A percentile compares a stretch with the other conserved stretches of the same genome.
These are phyloP conservation scores for Podarcis raffonei DNA, from an alignment of 2,113 vertebrate genomes.

Conservation along the genomic window DNA sequence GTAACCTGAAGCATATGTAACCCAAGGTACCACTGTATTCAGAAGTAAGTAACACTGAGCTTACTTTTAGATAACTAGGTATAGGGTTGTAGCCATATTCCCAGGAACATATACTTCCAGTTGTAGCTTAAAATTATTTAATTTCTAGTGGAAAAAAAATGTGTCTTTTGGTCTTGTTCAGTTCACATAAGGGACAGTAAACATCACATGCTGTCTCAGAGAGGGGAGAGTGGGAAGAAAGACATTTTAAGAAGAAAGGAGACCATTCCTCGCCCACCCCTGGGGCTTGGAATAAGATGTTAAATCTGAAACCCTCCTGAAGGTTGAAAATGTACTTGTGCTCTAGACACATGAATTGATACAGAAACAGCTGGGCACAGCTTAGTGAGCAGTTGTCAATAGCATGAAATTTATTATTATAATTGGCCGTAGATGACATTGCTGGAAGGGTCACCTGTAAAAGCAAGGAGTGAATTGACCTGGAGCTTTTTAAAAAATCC, in stretches of 20 bases:
- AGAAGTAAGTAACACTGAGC: too few species aligned
- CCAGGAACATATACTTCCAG: not conserved
- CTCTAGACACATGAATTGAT: not conserved
- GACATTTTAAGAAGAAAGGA: too few species aligned
- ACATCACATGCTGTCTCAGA: too few species aligned
- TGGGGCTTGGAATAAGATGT: too few species aligned
- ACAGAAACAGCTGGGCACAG: slow-evolving; percentile 43
- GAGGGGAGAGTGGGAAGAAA: too few species aligned
- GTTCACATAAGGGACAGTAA: not conserved
- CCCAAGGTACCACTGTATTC: too few species aligned
- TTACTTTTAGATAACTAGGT: too few species aligned
- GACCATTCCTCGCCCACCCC: too few species aligned
- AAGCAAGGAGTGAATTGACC: accelerated
- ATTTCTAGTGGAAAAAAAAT: not conserved
- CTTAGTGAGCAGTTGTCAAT: slow-evolving; percentile 59
- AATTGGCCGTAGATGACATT: slow-evolving; percentile 21
- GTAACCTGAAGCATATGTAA: too few species aligned
- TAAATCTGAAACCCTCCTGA: too few species aligned
- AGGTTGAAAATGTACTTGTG: too few species aligned
- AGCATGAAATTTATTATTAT: slow-evolving; percentile 14
- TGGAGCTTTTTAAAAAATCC: not conserved
- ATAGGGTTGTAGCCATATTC: not conserved
- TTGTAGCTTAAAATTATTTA: not conserved
- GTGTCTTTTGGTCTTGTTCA: not conserved
- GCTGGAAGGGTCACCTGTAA: not conserved